A percentile compares a stretch with the other conserved stretches of the same genome.
Evolutionary conservation across 2,888 invertebrate genomes (phyloP).

Genomic region (Dorcus hopei): DNA sequence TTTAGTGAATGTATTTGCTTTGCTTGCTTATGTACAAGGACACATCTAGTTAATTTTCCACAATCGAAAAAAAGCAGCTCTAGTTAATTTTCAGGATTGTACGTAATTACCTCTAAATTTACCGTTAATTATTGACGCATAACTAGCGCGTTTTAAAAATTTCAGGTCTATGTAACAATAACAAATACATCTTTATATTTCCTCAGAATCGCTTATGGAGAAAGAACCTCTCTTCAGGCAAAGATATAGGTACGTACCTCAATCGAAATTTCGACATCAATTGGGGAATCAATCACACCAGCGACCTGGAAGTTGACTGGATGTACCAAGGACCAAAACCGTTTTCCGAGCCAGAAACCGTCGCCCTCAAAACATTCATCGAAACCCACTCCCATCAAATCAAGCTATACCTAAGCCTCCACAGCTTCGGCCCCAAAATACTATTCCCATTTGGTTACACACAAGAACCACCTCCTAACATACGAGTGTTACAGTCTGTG

Average conservation of each 20-base stretch:
- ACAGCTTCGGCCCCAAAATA: conserved; percentile 68
- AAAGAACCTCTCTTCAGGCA: conserved; percentile 57
- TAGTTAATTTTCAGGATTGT: no score
- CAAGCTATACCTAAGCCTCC: conserved; percentile 66
- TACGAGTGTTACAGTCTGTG: conserved; percentile 48
- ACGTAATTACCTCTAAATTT: no score
- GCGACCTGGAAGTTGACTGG: conserved; percentile 5
- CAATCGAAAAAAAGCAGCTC: no score
- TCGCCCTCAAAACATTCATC: conserved; percentile 57
- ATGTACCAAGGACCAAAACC: conserved; percentile 36
- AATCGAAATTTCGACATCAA: conserved; percentile 19
- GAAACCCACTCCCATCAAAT: conserved; percentile 51
- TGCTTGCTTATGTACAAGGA: no score
- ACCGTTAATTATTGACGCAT: no score
- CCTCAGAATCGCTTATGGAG: conserved; percentile 63
- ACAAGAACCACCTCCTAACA: conserved; percentile 52
- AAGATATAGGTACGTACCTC: conserved; percentile 28
- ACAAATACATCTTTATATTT: not conserved
- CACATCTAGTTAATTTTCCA: no score
- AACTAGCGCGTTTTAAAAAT: no score
- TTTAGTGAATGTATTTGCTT: no score
- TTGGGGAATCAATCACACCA: conserved; percentile 25
- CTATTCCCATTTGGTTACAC: conserved; percentile 66
- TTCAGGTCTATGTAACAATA: no score
- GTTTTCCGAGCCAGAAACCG: conserved; percentile 40